These are phyloP conservation scores for Xenopus tropicalis DNA, from an alignment of 2,113 vertebrate species.

Conservation along the genomic window UCB_Xtro_10.0 CM004451.2:83077001-83077500, in stretches of 20 bases:
- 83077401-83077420: too few species aligned
- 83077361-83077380: neutral
- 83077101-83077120: constrained; percentile 93
- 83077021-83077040: neutral
- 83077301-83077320: constrained; percentile 87
- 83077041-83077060: too few species aligned
- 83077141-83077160: constrained; percentile 68
- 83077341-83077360: neutral
- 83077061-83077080: neutral
- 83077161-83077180: too few species aligned
- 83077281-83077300: constrained; percentile 84
- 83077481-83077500: too few species aligned
- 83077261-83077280: constrained; percentile 90
- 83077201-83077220: too few species aligned
- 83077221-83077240: too few species aligned
- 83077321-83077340: constrained; percentile 82
- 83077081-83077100: constrained; percentile 92
- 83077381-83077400: neutral
- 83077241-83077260: constrained; percentile 88
- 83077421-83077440: too few species aligned
- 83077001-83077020: too few species aligned
- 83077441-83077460: too few species aligned
- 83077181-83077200: too few species aligned
- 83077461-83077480: too few species aligned
- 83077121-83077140: constrained; percentile 98